phyloP scores from a whole-genome alignment of 2,113 vertebrate genomes.

The Oryzias melastigma region DNA sequence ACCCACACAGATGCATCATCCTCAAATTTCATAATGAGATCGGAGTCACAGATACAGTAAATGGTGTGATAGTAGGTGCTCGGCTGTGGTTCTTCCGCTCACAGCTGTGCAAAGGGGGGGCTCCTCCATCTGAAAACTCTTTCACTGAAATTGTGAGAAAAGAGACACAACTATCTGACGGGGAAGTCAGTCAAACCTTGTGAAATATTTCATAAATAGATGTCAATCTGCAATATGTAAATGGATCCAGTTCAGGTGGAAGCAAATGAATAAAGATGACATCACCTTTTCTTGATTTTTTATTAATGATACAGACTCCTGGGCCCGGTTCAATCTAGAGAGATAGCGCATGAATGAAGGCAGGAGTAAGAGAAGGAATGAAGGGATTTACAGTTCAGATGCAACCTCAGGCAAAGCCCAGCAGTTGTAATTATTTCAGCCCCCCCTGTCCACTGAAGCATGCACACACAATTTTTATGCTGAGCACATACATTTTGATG shows the following conservation, averaged over 20 bases:
- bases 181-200: neutral
- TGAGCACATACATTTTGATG: constrained; percentile 48
- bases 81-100: constrained; percentile 17
- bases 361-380: neutral
- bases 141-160: constrained; percentile 19
- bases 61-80: constrained; percentile 14
- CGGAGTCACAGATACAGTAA: constrained; percentile 34
- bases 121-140: constrained; percentile 20
- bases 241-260: neutral
- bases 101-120: neutral
- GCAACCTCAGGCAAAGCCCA: constrained; percentile 14
- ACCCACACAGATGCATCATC: constrained; percentile 48
- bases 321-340: no score
- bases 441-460: constrained; percentile 26
- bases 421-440: constrained; percentile 11
- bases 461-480: constrained; percentile 52
- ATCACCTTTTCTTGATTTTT: no score
- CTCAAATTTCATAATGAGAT: constrained; percentile 46
- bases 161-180: constrained; percentile 3
- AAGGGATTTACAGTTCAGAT: constrained; percentile 12
- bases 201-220: constrained; percentile 1
- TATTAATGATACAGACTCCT: no score
- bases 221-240: constrained; percentile 1
- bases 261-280: no score
- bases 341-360: no score